Evolutionary conservation across 2,797 vertebrate species (phyloP).

Genomic region (Lepilemur septentrionalis): DNA sequence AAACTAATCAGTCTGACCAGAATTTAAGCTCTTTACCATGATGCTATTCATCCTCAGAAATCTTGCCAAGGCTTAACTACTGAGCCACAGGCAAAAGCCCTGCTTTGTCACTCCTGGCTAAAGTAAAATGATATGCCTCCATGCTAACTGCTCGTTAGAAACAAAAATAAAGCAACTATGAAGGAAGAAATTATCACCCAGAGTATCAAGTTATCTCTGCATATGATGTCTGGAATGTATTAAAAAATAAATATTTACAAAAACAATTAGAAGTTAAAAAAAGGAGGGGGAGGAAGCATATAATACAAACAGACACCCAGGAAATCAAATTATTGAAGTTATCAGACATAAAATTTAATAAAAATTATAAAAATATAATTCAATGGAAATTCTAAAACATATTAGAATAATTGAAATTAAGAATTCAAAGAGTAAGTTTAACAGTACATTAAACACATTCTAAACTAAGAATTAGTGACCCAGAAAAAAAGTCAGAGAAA

Average conservation of each 20-base stretch:
- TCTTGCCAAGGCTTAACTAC: background rate
- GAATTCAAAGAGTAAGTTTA: background rate
- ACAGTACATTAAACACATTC: background rate
- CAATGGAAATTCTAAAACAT: background rate
- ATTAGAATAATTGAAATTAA: background rate
- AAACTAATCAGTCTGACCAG: background rate
- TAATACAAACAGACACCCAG: background rate
- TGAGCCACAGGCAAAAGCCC: no score
- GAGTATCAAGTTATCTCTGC: background rate
- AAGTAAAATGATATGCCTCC: background rate
- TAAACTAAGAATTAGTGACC: background rate
- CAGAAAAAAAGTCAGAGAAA: background rate
- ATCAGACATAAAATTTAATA: background rate
- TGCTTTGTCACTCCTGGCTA: background rate
- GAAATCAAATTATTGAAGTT: background rate
- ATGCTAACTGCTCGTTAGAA: background rate
- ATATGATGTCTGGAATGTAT: background rate
- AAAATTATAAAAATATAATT: background rate
- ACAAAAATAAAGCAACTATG: background rate
- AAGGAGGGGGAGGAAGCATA: background rate
- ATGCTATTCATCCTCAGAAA: no score
- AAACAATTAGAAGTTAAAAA: background rate
- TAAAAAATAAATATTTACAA: background rate
- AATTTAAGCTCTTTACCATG: background rate
- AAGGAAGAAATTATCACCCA: background rate